phyloP scores from a whole-genome alignment of 1,140 invertebrate species.

The Oedothorax gibbosus region DNA sequence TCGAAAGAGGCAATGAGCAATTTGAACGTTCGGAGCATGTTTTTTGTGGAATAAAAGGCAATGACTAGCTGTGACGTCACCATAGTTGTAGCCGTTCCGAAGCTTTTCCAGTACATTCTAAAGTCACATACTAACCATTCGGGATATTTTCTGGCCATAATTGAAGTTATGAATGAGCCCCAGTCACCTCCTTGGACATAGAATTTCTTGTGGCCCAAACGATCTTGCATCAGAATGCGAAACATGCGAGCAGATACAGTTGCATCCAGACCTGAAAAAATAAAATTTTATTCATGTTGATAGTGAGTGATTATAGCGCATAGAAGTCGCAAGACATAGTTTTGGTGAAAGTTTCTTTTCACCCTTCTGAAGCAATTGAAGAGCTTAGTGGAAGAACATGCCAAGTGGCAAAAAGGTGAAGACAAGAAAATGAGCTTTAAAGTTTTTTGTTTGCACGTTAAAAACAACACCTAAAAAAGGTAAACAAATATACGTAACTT shows the following conservation, averaged over 20 bases:
- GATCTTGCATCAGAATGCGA: conserved; percentile 81
- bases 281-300: background rate
- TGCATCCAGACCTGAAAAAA: conserved; percentile 67
- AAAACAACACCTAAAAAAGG: too few species aligned
- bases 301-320: background rate
- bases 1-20: too few species aligned
- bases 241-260: conserved; percentile 79
- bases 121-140: conserved; percentile 2
- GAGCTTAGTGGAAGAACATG: too few species aligned
- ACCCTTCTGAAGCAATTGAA: too few species aligned
- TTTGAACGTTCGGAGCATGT: background rate
- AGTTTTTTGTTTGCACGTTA: too few species aligned
- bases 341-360: too few species aligned
- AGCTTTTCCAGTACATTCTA: too few species aligned
- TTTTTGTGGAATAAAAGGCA: background rate
- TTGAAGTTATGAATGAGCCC: conserved; percentile 65
- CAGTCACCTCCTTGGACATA: conserved; percentile 87
- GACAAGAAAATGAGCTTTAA: too few species aligned
- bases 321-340: background rate
- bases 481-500: too few species aligned
- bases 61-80: too few species aligned
- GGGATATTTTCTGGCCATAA: conserved; percentile 48
- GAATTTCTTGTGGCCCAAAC: conserved; percentile 81
- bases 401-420: too few species aligned
- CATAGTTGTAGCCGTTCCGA: too few species aligned